These are phyloP conservation scores for Myotis brandtii DNA, from an alignment of 2,113 vertebrate species.

Conservation along the genomic window DNA sequence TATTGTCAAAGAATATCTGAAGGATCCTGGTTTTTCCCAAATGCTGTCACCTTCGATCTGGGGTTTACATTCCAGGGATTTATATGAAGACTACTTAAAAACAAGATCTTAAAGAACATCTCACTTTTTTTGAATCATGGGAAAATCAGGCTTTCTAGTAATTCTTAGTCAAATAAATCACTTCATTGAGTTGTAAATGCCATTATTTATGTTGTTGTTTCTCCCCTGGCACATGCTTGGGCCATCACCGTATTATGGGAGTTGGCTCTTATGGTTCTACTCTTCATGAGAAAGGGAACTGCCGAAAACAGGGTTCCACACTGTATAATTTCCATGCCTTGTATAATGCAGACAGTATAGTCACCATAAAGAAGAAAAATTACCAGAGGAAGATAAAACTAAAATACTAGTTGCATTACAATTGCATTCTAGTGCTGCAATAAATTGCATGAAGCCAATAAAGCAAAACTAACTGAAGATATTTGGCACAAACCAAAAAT, in stretches of 20 bases:
- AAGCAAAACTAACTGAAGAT: constrained; percentile 90
- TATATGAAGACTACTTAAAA: constrained; percentile 7
- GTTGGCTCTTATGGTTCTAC: neutral
- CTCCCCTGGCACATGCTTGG: neutral
- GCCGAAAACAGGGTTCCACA: constrained; percentile 82
- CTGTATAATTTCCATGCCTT: constrained; percentile 86
- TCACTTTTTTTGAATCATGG: constrained; percentile 12
- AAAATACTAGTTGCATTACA: constrained; percentile 88
- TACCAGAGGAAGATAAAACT: constrained; percentile 87
- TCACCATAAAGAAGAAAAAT: constrained; percentile 88
- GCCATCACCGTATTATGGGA: neutral
- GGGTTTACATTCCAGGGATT: neutral
- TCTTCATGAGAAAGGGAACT: constrained; percentile 74
- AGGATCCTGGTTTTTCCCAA: neutral
- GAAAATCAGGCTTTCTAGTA: constrained; percentile 29
- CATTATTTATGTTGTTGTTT: neutral
- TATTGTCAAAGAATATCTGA: constrained; percentile 17
- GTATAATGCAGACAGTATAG: constrained; percentile 86
- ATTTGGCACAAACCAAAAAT: constrained; percentile 89
- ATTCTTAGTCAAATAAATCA: constrained; percentile 46
- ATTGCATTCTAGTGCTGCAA: constrained; percentile 85
- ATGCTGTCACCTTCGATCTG: neutral
- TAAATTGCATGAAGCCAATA: constrained; percentile 88
- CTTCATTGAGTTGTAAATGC: neutral
- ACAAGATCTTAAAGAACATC: constrained; percentile 11